Conservation (phyloP, 2,113 vertebrate species). For the Odocoileus hemionus region DNA sequence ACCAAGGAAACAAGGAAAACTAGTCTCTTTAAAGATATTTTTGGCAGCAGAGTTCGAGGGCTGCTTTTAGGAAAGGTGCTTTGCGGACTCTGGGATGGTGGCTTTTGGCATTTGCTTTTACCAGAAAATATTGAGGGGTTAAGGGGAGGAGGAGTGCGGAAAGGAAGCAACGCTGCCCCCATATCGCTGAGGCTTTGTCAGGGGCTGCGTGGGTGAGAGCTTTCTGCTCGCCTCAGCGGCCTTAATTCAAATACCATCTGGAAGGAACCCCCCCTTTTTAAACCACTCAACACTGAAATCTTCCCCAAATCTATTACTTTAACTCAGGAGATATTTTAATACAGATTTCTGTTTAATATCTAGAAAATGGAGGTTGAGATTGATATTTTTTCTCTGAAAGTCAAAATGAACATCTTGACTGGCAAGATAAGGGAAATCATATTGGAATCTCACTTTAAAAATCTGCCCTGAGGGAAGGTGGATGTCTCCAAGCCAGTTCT, state of each 20-base stretch:
- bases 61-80: conserved; percentile 70
- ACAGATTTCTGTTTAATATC: conserved; percentile 53
- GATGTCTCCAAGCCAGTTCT: background rate
- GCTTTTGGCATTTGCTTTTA: conserved; percentile 22
- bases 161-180: background rate
- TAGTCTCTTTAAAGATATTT: conserved; percentile 76
- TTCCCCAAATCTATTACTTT: conserved; percentile 74
- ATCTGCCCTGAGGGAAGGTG: conserved; percentile 8
- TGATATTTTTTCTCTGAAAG: conserved; percentile 49
- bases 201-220: conserved; percentile 93
- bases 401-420: conserved; percentile 51
- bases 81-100: conserved; percentile 49
- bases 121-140: conserved; percentile 69
- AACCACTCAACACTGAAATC: conserved; percentile 65
- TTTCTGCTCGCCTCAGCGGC: conserved; percentile 80
- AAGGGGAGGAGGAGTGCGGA: conserved; percentile 38
- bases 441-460: conserved; percentile 55
- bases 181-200: conserved; percentile 84
- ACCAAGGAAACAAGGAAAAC: conserved; percentile 85
- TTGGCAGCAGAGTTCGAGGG: conserved; percentile 43
- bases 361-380: conserved; percentile 12
- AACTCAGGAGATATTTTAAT: conserved; percentile 59
- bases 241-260: conserved; percentile 84
- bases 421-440: conserved; percentile 32
- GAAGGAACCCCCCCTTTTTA: conserved; percentile 75